These are phyloP conservation scores for Polypedilum pembai DNA, from an alignment of 1,140 invertebrate genomes.

Conservation along the genomic window DNA sequence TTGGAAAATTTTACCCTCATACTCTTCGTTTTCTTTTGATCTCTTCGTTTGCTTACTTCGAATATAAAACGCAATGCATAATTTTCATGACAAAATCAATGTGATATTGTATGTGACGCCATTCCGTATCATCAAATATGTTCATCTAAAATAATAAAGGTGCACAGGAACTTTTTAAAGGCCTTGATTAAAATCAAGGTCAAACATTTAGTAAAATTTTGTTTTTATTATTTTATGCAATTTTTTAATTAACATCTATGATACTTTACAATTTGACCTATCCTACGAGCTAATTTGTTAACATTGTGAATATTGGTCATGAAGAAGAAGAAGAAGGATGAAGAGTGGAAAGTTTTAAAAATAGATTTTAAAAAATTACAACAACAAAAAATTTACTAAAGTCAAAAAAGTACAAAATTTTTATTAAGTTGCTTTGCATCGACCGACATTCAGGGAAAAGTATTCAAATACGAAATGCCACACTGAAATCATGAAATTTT, in stretches of 20 bases:
- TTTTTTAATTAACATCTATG: not conserved
- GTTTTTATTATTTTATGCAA: not conserved
- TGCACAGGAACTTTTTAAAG: not conserved
- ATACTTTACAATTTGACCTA: not conserved
- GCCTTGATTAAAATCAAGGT: not conserved
- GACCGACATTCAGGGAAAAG: too few species aligned
- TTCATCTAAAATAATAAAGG: not conserved
- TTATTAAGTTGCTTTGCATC: too few species aligned
- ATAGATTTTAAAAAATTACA: too few species aligned
- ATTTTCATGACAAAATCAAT: constrained; percentile 20
- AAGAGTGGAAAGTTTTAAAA: too few species aligned
- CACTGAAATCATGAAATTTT: too few species aligned
- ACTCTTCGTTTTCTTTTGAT: not conserved
- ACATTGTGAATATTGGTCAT: too few species aligned
- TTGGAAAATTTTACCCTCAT: not conserved
- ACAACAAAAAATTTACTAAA: too few species aligned
- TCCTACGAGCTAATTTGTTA: not conserved
- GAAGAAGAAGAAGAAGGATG: too few species aligned
- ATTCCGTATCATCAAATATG: not conserved
- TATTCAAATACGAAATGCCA: too few species aligned
- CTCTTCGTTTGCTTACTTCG: not conserved
- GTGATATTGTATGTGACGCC: constrained; percentile 12
- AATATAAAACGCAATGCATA: constrained; percentile 9
- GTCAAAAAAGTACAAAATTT: too few species aligned
- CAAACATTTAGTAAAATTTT: not conserved